Conservation (phyloP, 1,140 invertebrate genomes). For the Camponotus vicinus region DNA sequence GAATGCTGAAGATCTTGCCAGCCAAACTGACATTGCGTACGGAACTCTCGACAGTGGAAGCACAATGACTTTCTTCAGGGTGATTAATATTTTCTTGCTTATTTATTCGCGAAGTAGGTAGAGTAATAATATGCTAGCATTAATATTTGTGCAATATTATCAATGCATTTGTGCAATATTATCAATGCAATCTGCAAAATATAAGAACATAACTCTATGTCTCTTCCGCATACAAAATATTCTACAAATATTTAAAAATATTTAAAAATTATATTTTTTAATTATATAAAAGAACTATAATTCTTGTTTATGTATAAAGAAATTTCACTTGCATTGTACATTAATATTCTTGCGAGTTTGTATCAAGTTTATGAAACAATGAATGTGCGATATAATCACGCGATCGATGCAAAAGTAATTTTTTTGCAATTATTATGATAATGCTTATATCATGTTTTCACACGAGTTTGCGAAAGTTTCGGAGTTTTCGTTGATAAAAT, state of each 20-base stretch:
- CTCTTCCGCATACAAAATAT: background rate
- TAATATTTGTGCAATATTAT: background rate
- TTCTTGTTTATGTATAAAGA: background rate
- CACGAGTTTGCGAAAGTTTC: background rate
- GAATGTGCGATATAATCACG: background rate
- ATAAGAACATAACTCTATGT: background rate
- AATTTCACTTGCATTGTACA: background rate
- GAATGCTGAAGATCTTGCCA: conserved; percentile 93
- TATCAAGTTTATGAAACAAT: conserved; percentile 6
- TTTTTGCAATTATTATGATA: conserved; percentile 41
- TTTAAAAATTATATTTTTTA: background rate
- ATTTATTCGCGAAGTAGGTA: background rate
- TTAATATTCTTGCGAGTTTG: background rate
- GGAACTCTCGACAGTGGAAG: conserved; percentile 93
- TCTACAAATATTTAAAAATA: conserved; percentile 1
- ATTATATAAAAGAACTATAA: background rate
- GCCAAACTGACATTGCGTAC: conserved; percentile 94
- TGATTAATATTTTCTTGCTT: conserved; percentile 79
- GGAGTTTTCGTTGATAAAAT: background rate
- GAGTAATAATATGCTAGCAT: background rate
- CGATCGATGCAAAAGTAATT: conserved; percentile 32
- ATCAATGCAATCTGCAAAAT: background rate
- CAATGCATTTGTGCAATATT: background rate
- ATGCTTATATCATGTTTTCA: background rate
- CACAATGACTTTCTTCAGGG: conserved; percentile 94